These are phyloP conservation scores for Drosophila saltans DNA, from an alignment of 1,140 invertebrate genomes.

Conservation along the genomic window DNA sequence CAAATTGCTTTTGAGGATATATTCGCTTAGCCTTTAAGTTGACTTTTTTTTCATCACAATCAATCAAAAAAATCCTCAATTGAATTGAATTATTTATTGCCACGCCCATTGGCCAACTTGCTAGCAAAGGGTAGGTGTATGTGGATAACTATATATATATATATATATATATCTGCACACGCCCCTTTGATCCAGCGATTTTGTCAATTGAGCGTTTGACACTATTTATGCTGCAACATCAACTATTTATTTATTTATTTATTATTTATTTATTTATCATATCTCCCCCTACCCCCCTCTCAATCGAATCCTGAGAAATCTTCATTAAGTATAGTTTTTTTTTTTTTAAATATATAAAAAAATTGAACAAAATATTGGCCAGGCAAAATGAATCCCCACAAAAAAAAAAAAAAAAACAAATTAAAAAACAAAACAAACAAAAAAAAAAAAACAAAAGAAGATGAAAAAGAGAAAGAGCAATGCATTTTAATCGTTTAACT, in stretches of 20 bases:
- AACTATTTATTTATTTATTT: slow-evolving; percentile 31
- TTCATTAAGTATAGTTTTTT: slow-evolving; percentile 74
- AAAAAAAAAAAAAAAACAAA: slow-evolving; percentile 14
- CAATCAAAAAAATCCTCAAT: slow-evolving; percentile 17
- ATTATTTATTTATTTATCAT: slow-evolving; percentile 48
- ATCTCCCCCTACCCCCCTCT: slow-evolving; percentile 19
- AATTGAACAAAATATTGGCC: slow-evolving; percentile 52
- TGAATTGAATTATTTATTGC: slow-evolving; percentile 81
- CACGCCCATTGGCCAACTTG: slow-evolving; percentile 81
- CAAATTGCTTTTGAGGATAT: not conserved
- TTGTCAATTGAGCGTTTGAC: slow-evolving; percentile 66
- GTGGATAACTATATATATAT: not conserved
- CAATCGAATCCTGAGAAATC: slow-evolving; percentile 27
- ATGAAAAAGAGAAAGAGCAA: slow-evolving; percentile 33
- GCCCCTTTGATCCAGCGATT: slow-evolving; percentile 77
- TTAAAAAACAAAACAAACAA: slow-evolving; percentile 18
- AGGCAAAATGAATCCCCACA: slow-evolving; percentile 34
- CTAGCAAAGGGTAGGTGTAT: slow-evolving; percentile 68
- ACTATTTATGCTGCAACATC: slow-evolving; percentile 72
- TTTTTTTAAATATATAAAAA: slow-evolving; percentile 42
- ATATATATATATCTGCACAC: not conserved
- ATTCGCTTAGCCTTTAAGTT: slow-evolving; percentile 67
- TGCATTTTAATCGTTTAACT: slow-evolving; percentile 77
- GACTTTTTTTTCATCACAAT: slow-evolving; percentile 43
- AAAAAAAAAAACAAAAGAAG: slow-evolving; percentile 18